A percentile compares a stretch with the other conserved stretches of the same genome.
These are phyloP conservation scores for Cartodere bifasciata DNA, from an alignment of 2,888 invertebrate genomes.

Conservation along the genomic window DNA sequence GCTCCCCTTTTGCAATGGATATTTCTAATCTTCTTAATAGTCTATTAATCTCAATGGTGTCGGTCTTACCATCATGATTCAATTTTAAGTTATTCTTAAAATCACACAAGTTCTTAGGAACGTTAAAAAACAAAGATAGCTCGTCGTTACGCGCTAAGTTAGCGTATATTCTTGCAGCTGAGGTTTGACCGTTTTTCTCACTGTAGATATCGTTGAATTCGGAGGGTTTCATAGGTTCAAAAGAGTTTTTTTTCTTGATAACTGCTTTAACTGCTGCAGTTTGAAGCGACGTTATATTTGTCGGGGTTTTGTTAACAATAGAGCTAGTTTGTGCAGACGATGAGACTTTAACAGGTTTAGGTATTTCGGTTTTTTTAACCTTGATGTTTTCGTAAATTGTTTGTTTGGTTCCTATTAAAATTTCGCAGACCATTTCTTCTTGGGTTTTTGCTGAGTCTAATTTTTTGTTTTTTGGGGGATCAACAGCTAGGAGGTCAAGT, in stretches of 20 bases:
- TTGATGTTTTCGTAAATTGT: slow-evolving; percentile 37
- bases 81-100: slow-evolving; percentile 22
- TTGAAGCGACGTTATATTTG: slow-evolving; percentile 18
- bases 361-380: slow-evolving; percentile 28
- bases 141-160: slow-evolving; percentile 34
- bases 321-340: slow-evolving; percentile 45
- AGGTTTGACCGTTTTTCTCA: slow-evolving; percentile 25
- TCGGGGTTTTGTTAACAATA: slow-evolving; percentile 33
- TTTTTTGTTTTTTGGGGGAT: slow-evolving; percentile 3
- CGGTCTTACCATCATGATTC: slow-evolving; percentile 26
- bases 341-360: slow-evolving; percentile 40
- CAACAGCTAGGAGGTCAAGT: slow-evolving; percentile 15
- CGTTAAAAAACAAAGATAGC: slow-evolving; percentile 30
- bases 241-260: slow-evolving; percentile 24
- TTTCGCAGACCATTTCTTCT: slow-evolving; percentile 28
- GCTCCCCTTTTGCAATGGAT: slow-evolving; percentile 66
- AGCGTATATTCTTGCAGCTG: slow-evolving; percentile 33
- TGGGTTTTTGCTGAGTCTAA: slow-evolving; percentile 16
- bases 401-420: slow-evolving; percentile 31
- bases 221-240: slow-evolving; percentile 41
- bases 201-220: slow-evolving; percentile 42
- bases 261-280: slow-evolving; percentile 20
- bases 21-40: slow-evolving; percentile 59
- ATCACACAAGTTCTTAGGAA: slow-evolving; percentile 28
- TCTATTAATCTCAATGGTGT: slow-evolving; percentile 47